Base-by-base conservation (phyloP, 2,113 vertebrate species). In the Ammospiza caudacuta region DNA sequence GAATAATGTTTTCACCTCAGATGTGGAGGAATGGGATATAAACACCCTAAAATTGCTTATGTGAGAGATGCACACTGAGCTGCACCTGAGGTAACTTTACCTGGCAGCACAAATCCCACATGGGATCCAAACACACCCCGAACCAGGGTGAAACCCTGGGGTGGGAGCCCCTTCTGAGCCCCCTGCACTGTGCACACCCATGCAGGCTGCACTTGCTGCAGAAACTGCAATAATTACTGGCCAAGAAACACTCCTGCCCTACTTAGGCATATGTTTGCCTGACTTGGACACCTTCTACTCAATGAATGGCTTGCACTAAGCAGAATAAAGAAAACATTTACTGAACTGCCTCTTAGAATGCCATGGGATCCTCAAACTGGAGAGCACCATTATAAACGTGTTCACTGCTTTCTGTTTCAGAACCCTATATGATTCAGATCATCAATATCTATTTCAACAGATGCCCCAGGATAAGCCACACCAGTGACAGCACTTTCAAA, bases 131-230 rank as follows among this genome's bases (percentile, higher is more conserved):
- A 44, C 4, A 0, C 24, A 52, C 11, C 67, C 74, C 84, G n/a
- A 57, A 5, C 3, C 27, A 31, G 35, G 20, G 55, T 57, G 31
- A 57, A 22, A 33, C 21, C 55, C 31, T 57, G 55, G 28, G 75
- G 29, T 59, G 11, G 46, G 49, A 89, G 57, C 43, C 52, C 61
- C 4, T 27, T 15, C 46, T 14, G 18, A 41, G 75, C 68, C 62
- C 59, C 5, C 10, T 61, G 70, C 59, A 8, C 75, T 1, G 0
- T 1, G 11, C 46, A 31, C 37, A 35, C 1, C 2, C n/a, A 49
- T 0, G 0, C 0, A 43, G 47, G 63, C 23, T 75, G 49, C 41
- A 29, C 37, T 35, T 67, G 64, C 57, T 86, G 72, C 76, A 78
- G 52, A 9, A 83, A 23, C 25, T 83, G 27, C 37, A 74, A 12